These are phyloP conservation scores for Brevimyrus niger DNA, from an alignment of 2,113 vertebrate species.

Conservation along the genomic window DNA sequence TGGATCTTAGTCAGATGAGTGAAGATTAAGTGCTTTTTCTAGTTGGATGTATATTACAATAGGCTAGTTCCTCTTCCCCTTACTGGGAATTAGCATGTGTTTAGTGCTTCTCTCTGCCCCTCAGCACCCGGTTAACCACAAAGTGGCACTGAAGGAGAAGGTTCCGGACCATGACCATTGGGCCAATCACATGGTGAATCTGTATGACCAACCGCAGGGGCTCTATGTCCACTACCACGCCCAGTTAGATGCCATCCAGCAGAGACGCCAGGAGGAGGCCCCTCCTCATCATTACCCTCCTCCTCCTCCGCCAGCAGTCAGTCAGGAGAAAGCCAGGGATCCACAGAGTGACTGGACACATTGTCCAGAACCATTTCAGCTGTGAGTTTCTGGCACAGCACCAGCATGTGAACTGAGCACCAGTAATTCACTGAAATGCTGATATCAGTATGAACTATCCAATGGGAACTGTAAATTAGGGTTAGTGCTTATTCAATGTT, in stretches of 20 bases:
- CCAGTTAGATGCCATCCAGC: conserved; percentile 60
- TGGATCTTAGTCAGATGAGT: neutral
- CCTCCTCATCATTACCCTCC: conserved; percentile 19
- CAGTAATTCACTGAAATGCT: neutral
- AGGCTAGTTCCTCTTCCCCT: neutral
- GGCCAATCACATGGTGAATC: conserved; percentile 41
- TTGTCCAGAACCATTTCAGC: conserved; percentile 38
- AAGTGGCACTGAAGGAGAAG: conserved; percentile 44
- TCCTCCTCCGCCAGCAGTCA: conserved; percentile 20
- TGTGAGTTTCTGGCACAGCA: conserved; percentile 40
- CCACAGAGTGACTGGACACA: conserved; percentile 30
- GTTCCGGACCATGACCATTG: conserved; percentile 44
- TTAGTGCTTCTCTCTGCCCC: neutral
- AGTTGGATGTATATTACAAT: neutral
- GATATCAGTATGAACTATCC: neutral
- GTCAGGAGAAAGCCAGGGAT: conserved; percentile 37
- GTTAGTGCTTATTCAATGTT: neutral
- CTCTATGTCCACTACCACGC: conserved; percentile 61
- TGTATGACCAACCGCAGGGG: conserved; percentile 12
- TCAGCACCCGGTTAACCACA: conserved; percentile 32
- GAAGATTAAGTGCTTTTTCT: neutral
- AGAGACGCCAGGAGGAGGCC: conserved; percentile 35
- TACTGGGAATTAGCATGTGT: neutral
- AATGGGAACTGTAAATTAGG: neutral
- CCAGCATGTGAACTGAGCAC: neutral